Evolutionary conservation across 1,140 invertebrate species (phyloP).

Genomic region (Antheraea mylitta): DNA sequence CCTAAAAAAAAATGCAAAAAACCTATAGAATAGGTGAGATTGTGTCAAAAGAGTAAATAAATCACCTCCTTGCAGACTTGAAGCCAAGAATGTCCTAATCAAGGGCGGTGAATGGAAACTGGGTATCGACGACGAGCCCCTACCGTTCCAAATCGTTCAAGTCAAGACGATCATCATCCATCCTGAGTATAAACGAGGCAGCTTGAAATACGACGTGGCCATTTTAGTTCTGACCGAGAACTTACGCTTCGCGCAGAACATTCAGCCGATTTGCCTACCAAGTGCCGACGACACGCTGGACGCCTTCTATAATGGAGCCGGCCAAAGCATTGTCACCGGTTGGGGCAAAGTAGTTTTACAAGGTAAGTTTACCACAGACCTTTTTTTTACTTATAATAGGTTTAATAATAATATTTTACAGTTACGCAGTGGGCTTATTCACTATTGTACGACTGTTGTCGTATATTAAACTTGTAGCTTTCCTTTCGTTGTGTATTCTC

Average conservation of each 20-base stretch:
- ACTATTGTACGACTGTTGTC: too few species aligned
- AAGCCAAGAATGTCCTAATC: conserved; percentile 84
- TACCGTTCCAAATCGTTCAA: conserved; percentile 87
- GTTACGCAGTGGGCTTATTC: too few species aligned
- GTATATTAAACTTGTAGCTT: too few species aligned
- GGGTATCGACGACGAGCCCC: conserved; percentile 88
- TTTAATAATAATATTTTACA: too few species aligned
- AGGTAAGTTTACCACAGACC: conserved; percentile 78
- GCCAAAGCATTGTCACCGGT: conserved; percentile 87
- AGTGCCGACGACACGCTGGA: conserved; percentile 60
- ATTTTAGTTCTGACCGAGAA: conserved; percentile 84
- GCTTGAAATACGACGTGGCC: conserved; percentile 85
- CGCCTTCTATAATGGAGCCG: conserved; percentile 70
- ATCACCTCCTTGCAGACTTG: conserved; percentile 50
- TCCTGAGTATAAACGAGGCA: conserved; percentile 83
- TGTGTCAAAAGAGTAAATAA: neutral
- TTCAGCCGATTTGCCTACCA: conserved; percentile 87
- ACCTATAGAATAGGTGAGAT: too few species aligned
- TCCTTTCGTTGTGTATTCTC: too few species aligned
- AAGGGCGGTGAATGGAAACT: conserved; percentile 93
- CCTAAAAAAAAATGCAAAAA: too few species aligned
- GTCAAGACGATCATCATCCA: conserved; percentile 85
- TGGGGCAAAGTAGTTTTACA: conserved; percentile 90
- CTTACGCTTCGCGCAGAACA: conserved; percentile 83
- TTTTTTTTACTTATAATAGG: neutral